Base-by-base conservation (phyloP, 2,797 vertebrate genomes). In the Sebastes alutus region DNA sequence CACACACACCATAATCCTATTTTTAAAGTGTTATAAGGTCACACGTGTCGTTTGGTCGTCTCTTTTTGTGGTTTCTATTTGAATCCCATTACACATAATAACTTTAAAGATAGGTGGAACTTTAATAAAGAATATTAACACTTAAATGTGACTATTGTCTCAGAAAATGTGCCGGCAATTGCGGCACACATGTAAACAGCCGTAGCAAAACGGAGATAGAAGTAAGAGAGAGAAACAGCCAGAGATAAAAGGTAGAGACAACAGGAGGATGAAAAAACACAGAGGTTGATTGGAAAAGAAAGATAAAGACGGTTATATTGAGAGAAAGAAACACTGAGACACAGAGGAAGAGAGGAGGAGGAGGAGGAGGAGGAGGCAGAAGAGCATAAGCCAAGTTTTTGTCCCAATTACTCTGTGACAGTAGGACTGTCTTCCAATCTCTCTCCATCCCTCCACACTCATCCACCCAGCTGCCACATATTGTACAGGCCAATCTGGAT, bases 321-420 rank as follows among this genome's bases (percentile, higher is more conserved):
- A 80, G 73, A 80, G 73, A 88, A 71, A 73, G 75, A 83, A 80
- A 87, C 78, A 73, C 52, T 42, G 72, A 80, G 80, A 82, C 42
- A 71, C 18, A 55, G 75, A 80, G 49, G 65, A 74, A 72, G 67
- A 75, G 65, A 75, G 14, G 72, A 72, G 4, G 12, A 13, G 11
- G 72, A 25, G 32, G 27, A 72, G 5, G 63, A 55, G 20, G 56
- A 75, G 6, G 64, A 77, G 83, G 82, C 65, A 83, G 81, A 87
- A 83, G 81, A 87, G 78, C 75, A 88, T 88, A 86, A 90, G 91
- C 91, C 89, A 89, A 91, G 89, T 92, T 90, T 93, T 91, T 93
- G 92, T 90, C 90, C 92, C 90, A 93, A 94, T 94, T 93, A 91
- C 89, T 92, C 73, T 86, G 89, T 93, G 92, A 93, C 92, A 92